Conservation (phyloP, 2,113 vertebrate species). For the Burhinus oedicnemus region DNA sequence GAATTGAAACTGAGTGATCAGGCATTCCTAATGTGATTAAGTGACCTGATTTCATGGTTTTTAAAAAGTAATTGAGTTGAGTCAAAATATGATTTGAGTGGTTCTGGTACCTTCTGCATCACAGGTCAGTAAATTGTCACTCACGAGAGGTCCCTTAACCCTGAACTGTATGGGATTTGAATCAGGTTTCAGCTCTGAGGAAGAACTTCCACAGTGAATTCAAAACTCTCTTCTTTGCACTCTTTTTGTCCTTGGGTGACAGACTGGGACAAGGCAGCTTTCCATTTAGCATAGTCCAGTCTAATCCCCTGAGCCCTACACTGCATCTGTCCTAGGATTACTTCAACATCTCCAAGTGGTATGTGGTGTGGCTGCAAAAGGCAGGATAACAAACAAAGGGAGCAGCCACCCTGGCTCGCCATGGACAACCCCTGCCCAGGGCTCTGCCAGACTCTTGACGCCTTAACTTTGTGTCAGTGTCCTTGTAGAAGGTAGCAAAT, state of each 20-base stretch:
- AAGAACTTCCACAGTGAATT: neutral
- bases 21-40: constrained; percentile 61
- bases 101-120: neutral
- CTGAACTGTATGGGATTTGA: neutral
- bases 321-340: neutral
- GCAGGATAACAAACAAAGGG: too few species aligned
- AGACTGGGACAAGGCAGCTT: neutral
- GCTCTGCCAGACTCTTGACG: neutral
- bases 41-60: constrained; percentile 27
- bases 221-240: neutral
- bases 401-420: neutral
- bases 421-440: neutral
- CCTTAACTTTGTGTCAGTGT: neutral
- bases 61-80: constrained; percentile 37
- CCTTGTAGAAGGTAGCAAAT: neutral
- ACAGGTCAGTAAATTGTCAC: neutral
- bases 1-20: constrained; percentile 44
- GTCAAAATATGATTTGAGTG: constrained; percentile 9
- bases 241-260: neutral
- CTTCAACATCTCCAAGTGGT: neutral
- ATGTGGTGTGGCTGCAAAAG: neutral
- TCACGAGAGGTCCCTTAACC: neutral
- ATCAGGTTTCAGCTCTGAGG: neutral
- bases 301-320: neutral
- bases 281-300: neutral